These are phyloP conservation scores for Orthosia gracilis DNA, from an alignment of 2,888 invertebrate genomes.

Conservation along the genomic window DNA sequence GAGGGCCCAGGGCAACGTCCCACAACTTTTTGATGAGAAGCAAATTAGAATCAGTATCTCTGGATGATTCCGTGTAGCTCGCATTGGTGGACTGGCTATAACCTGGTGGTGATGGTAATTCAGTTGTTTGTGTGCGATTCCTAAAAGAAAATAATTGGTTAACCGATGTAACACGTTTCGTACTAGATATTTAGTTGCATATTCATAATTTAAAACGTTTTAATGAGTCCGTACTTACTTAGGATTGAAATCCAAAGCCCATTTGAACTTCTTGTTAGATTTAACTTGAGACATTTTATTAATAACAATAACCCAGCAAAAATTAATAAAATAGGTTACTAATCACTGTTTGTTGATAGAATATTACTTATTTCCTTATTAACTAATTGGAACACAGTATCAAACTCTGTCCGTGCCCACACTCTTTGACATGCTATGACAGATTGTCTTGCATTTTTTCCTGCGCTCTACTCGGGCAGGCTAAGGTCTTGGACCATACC, in stretches of 20 bases:
- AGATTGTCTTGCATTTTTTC: no score
- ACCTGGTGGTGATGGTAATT: constrained; percentile 96
- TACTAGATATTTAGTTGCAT: not conserved
- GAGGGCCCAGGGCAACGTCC: constrained; percentile 98
- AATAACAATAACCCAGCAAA: not conserved
- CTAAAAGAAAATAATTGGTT: constrained; percentile 70
- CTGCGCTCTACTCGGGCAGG: no score
- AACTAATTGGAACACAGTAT: constrained; percentile 5
- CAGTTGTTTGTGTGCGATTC: constrained; percentile 80
- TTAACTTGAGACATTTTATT: constrained; percentile 83
- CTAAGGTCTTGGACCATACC: no score
- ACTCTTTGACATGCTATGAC: no score
- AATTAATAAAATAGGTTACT: constrained; percentile 10
- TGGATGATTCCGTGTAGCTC: constrained; percentile 94
- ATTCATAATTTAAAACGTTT: not conserved
- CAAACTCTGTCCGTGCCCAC: no score
- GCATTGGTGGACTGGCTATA: constrained; percentile 94
- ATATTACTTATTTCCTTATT: constrained; percentile 8
- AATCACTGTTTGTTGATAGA: not conserved
- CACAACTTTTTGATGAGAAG: constrained; percentile 98
- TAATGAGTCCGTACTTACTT: constrained; percentile 83
- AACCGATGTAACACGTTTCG: not conserved
- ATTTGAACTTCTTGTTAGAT: constrained; percentile 91
- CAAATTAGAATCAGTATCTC: constrained; percentile 96
- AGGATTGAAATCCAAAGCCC: constrained; percentile 92